Evolutionary conservation across 2,888 invertebrate genomes (phyloP).

Genomic region (Lasioglossum zephyrum): DNA sequence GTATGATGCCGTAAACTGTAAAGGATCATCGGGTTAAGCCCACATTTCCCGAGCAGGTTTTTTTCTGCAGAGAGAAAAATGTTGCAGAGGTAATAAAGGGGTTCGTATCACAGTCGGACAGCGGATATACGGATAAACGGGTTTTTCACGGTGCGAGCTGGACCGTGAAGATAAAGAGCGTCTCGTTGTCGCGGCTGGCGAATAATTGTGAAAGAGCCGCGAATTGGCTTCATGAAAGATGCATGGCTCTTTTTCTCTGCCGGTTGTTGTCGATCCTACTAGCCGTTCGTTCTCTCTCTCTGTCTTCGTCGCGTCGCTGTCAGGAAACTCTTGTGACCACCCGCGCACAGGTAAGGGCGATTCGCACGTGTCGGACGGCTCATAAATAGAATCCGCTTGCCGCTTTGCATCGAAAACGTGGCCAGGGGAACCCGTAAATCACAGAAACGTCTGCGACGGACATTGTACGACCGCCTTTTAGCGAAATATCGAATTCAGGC

Average conservation of each 20-base stretch:
- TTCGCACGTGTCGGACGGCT: slow-evolving; percentile 24
- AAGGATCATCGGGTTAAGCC: not conserved
- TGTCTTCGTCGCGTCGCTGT: not conserved
- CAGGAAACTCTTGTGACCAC: not conserved
- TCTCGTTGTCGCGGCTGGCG: not conserved
- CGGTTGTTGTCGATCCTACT: not conserved
- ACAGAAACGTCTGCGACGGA: slow-evolving; percentile 15
- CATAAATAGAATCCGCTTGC: slow-evolving; percentile 46
- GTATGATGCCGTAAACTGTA: not conserved
- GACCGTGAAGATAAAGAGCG: not conserved
- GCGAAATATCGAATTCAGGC: slow-evolving; percentile 21
- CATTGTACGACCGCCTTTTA: slow-evolving; percentile 25
- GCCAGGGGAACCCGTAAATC: slow-evolving; percentile 40
- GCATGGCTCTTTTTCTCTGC: not conserved
- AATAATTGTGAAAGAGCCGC: not conserved
- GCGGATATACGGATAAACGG: not conserved
- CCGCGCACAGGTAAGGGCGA: slow-evolving; percentile 1
- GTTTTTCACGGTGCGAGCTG: not conserved
- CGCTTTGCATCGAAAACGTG: slow-evolving; percentile 7
- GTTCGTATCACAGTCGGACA: not conserved
- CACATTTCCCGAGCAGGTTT: not conserved
- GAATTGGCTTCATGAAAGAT: slow-evolving; percentile 22
- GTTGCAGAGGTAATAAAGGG: not conserved
- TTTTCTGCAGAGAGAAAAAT: not conserved
- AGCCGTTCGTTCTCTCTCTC: not conserved